phyloP scores from a whole-genome alignment of 1,140 invertebrate genomes.

The Dendroctonus ponderosae region DNA sequence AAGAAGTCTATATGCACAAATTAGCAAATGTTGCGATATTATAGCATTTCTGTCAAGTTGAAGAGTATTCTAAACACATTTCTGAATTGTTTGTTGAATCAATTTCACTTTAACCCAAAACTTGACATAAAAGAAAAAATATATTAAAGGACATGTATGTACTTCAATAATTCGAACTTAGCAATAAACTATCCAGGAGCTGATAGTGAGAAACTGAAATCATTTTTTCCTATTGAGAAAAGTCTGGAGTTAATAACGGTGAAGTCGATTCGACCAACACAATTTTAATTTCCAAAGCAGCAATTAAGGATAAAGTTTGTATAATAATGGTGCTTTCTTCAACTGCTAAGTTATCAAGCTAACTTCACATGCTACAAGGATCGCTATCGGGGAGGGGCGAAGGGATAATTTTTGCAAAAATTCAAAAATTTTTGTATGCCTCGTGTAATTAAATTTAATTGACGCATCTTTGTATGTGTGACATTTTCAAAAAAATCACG shows the following conservation, averaged over 20 bases:
- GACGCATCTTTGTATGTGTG: slow-evolving; percentile 45
- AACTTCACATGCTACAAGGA: slow-evolving; percentile 52
- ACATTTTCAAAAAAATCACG: slow-evolving; percentile 45
- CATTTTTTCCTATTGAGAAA: not conserved
- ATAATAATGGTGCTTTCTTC: slow-evolving; percentile 50
- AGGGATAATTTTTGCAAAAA: slow-evolving; percentile 45
- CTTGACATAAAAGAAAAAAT: too few species aligned
- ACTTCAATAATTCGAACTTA: too few species aligned
- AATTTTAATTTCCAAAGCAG: too few species aligned
- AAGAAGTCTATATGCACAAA: slow-evolving; percentile 17
- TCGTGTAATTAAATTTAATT: slow-evolving; percentile 45
- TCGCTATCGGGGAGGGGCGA: slow-evolving; percentile 49
- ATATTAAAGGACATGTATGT: too few species aligned
- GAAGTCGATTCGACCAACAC: not conserved
- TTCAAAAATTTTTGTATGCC: slow-evolving; percentile 50
- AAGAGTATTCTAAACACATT: too few species aligned
- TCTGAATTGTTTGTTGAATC: too few species aligned
- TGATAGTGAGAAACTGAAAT: too few species aligned
- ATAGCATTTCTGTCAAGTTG: too few species aligned
- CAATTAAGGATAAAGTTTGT: slow-evolving; percentile 10
- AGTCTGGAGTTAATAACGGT: not conserved
- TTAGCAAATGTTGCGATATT: slow-evolving; percentile 7
- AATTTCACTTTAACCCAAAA: too few species aligned
- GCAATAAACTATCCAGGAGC: too few species aligned
- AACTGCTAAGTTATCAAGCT: slow-evolving; percentile 50